phyloP scores from a whole-genome alignment of 2,113 vertebrate species.

The Salvator merianae region DNA sequence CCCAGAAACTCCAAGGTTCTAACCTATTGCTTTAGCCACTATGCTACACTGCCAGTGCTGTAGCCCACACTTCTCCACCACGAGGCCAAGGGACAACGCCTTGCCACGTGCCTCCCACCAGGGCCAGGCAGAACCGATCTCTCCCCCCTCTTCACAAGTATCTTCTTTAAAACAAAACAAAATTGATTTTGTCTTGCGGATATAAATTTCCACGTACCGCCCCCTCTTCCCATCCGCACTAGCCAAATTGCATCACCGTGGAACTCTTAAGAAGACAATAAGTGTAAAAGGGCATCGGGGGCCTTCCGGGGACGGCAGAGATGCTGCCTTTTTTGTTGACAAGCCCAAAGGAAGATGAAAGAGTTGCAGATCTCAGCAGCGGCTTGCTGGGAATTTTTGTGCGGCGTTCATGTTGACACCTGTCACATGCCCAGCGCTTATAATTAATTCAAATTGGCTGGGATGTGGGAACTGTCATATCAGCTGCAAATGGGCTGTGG shows the following conservation, averaged over 20 bases:
- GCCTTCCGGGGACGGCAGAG: background rate
- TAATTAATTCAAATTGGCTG: slow-evolving; percentile 19
- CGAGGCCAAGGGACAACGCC: too few relatives aligned
- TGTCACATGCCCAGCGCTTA: background rate
- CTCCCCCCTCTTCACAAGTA: too few relatives aligned
- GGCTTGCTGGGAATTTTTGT: background rate
- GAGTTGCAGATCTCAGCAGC: background rate
- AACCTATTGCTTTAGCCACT: too few relatives aligned
- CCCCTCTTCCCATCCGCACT: background rate
- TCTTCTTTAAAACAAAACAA: too few relatives aligned
- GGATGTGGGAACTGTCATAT: background rate
- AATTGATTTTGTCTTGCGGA: too few relatives aligned
- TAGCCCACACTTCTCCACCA: too few relatives aligned
- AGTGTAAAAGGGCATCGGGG: background rate
- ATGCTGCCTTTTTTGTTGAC: background rate
- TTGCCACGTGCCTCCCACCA: too few relatives aligned
- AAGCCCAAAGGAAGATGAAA: background rate
- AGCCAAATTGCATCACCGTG: too few relatives aligned
- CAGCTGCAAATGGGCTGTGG: background rate
- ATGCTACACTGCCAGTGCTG: too few relatives aligned
- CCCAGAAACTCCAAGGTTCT: too few relatives aligned
- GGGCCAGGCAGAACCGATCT: too few relatives aligned
- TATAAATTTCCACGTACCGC: too few relatives aligned
- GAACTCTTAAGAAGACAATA: background rate
- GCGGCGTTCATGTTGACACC: background rate